These are phyloP conservation scores for Sternarchorhynchus goeldii DNA, from an alignment of 2,797 vertebrate species.

Conservation along the genomic window DNA sequence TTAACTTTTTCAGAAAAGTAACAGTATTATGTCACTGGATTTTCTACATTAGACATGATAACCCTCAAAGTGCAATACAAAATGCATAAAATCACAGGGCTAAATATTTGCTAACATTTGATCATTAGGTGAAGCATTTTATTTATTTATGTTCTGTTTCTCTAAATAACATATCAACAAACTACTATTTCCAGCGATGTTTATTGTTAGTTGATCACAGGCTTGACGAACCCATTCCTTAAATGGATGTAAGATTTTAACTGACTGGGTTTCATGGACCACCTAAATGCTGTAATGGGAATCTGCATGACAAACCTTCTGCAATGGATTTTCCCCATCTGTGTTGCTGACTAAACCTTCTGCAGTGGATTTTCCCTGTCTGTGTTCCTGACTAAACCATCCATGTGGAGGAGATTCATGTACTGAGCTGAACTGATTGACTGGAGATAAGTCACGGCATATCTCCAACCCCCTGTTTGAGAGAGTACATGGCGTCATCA, in stretches of 20 bases:
- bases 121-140: no score
- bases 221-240: not conserved
- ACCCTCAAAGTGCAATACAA: no score
- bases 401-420: not conserved
- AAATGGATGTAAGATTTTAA: not conserved
- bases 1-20: not conserved
- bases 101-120: no score
- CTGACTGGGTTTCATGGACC: not conserved
- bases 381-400: not conserved
- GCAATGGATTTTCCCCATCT: not conserved
- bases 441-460: slow-evolving; percentile 35
- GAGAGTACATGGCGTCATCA: slow-evolving; percentile 8
- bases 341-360: not conserved
- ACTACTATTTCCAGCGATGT: not conserved
- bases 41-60: not conserved
- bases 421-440: slow-evolving; percentile 5
- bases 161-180: not conserved
- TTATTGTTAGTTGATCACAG: not conserved
- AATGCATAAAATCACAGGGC: no score
- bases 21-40: not conserved
- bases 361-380: not conserved
- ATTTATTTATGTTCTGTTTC: not conserved
- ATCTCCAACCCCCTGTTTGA: slow-evolving; percentile 34
- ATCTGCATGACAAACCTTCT: not conserved
- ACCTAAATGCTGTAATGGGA: not conserved